phyloP scores from a whole-genome alignment of 2,888 invertebrate species.

The Resseliella maxima region DNA sequence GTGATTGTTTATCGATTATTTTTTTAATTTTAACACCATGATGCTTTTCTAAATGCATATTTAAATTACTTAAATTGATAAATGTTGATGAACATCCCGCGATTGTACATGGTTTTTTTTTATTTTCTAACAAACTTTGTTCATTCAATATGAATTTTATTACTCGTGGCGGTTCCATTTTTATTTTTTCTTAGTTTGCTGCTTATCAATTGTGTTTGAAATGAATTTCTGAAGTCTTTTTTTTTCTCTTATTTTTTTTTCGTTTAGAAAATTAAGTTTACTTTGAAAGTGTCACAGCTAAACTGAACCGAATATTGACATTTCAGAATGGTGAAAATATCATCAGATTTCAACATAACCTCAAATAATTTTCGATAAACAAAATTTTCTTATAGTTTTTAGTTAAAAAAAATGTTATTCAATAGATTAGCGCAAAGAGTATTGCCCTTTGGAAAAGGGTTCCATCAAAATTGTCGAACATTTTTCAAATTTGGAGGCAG shows the following conservation, averaged over 20 bases:
- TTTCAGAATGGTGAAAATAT: background rate
- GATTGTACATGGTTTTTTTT: conserved; percentile 65
- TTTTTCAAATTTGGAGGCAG: background rate
- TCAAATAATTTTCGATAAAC: background rate
- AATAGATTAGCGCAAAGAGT: background rate
- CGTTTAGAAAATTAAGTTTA: background rate
- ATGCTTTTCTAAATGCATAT: conserved; percentile 55
- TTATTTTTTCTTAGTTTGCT: background rate
- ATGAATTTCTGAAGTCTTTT: background rate
- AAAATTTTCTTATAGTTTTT: background rate
- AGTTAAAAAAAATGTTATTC: background rate
- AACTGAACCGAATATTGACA: background rate
- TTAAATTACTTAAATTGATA: conserved; percentile 64
- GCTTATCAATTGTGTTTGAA: background rate
- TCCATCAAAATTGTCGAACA: background rate
- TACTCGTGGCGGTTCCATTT: background rate
- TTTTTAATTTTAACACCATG: conserved; percentile 8
- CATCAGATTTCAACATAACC: background rate
- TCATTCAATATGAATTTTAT: conserved; percentile 57
- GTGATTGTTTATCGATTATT: conserved; percentile 61
- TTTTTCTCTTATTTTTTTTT: background rate
- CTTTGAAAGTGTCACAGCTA: background rate
- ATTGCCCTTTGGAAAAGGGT: background rate
- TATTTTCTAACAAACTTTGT: conserved; percentile 59
- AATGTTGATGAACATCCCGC: conserved; percentile 68